A percentile compares a stretch with the other conserved stretches of the same genome.
phyloP scores from a whole-genome alignment of 1,140 invertebrate genomes.

The Bombyx mori region ASM3026992v2 NC_085112.1:6138501-6139000 shows the following conservation, averaged over 20 bases:
- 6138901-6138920: neutral
- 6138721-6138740: no score
- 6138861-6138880: no score
- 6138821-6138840: no score
- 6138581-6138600: conserved; percentile 28
- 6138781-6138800: no score
- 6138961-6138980: conserved; percentile 17
- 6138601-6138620: conserved; percentile 19
- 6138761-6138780: no score
- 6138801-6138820: no score
- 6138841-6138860: no score
- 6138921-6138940: conserved; percentile 1
- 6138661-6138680: neutral
- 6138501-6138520: conserved; percentile 62
- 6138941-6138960: conserved; percentile 1
- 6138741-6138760: no score
- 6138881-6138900: no score
- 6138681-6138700: neutral
- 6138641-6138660: no score
- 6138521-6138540: conserved; percentile 44
- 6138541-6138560: conserved; percentile 68
- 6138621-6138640: no score
- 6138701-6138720: neutral
- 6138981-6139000: conserved; percentile 23
- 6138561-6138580: conserved; percentile 59